Evolutionary conservation across 2,113 vertebrate species (phyloP).

Genomic region (Turdus rufiventris): DNA sequence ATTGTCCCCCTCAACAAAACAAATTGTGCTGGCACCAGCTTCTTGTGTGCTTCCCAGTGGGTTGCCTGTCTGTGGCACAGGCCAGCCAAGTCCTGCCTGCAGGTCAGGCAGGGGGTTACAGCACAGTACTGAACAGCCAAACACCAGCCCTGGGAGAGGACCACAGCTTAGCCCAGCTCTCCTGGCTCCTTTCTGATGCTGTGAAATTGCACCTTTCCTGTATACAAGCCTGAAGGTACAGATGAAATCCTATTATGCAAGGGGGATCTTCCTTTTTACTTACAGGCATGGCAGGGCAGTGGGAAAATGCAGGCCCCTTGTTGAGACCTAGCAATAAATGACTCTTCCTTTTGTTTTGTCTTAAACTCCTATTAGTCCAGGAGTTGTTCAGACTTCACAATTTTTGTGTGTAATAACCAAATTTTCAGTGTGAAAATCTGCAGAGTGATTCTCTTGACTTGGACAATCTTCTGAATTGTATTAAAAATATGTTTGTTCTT

Average conservation of each 20-base stretch:
- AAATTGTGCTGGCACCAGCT: not conserved
- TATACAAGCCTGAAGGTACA: not conserved
- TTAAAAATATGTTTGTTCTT: slow-evolving; percentile 34
- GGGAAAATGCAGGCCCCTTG: not conserved
- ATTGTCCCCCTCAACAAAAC: not conserved
- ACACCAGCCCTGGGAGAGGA: not conserved
- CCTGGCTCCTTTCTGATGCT: not conserved
- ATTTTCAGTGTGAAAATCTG: slow-evolving; percentile 11
- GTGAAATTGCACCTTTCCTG: not conserved
- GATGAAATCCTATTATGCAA: not conserved
- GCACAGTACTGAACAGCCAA: accelerated
- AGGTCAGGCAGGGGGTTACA: not conserved
- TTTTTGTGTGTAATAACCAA: slow-evolving; percentile 14
- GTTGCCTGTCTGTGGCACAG: not conserved
- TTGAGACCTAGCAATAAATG: slow-evolving; percentile 42
- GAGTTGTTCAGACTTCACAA: not conserved
- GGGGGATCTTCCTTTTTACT: not conserved
- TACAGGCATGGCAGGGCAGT: not conserved
- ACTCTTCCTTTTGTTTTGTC: not conserved
- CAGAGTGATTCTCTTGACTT: slow-evolving; percentile 37
- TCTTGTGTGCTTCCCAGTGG: not conserved
- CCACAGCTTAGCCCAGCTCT: not conserved
- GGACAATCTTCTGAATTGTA: slow-evolving; percentile 48
- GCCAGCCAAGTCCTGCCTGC: not conserved
- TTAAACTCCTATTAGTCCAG: not conserved